These are phyloP conservation scores for Brachyistius frenatus DNA, from an alignment of 2,113 vertebrate species.

Conservation along the genomic window DNA sequence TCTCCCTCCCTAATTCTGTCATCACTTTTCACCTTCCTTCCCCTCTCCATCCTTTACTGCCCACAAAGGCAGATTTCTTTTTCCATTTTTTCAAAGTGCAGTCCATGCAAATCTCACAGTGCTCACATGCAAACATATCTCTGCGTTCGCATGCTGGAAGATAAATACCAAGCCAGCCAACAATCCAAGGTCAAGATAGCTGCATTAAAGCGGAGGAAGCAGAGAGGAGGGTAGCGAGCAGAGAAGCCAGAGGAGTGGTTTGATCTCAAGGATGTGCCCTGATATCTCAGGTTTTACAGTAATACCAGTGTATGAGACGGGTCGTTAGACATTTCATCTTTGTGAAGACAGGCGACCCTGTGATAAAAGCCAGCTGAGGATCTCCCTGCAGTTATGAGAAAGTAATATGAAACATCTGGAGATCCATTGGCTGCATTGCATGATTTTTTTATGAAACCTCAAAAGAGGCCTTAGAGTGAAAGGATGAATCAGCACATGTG, in stretches of 20 bases:
- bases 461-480: constrained; percentile 15
- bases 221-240: background rate
- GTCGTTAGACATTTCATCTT: constrained; percentile 11
- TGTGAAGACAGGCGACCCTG: background rate
- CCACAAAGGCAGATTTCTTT: background rate
- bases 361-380: constrained; percentile 40
- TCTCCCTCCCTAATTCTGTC: constrained; percentile 25
- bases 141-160: constrained; percentile 1
- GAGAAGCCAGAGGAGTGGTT: constrained; percentile 4
- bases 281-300: constrained; percentile 6
- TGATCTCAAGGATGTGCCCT: background rate
- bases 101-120: background rate
- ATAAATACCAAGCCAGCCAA: constrained; percentile 12
- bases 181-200: constrained; percentile 58
- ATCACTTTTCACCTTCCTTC: background rate
- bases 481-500: constrained; percentile 6
- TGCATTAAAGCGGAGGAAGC: background rate
- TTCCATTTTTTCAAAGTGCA: accelerated
- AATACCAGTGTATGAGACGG: background rate
- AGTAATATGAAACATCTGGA: constrained; percentile 62
- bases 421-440: constrained; percentile 16
- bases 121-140: constrained; percentile 5
- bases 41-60: background rate
- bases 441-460: constrained; percentile 17
- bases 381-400: constrained; percentile 28